Evolutionary conservation across 2,888 invertebrate species (phyloP).

Genomic region (Ormyrus pomaceus): DNA sequence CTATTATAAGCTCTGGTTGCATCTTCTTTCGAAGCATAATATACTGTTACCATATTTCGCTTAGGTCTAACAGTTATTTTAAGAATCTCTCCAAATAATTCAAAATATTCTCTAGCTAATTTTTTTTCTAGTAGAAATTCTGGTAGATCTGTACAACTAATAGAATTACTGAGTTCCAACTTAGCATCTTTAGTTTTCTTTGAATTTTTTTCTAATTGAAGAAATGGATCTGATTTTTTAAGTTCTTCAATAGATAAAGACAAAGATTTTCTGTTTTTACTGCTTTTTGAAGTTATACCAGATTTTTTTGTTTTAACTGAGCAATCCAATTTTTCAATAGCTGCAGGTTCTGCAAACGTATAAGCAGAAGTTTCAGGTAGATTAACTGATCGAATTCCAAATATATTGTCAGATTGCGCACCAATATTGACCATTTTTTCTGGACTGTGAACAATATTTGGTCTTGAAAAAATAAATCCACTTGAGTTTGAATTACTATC

Average conservation of each 20-base stretch:
- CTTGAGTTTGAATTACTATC: slow-evolving; percentile 43
- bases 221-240: slow-evolving; percentile 59
- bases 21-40: slow-evolving; percentile 81
- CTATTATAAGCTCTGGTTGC: slow-evolving; percentile 80
- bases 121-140: slow-evolving; percentile 80
- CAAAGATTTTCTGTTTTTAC: slow-evolving; percentile 8
- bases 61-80: slow-evolving; percentile 82
- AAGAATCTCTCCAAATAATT: slow-evolving; percentile 83
- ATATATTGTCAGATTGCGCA: slow-evolving; percentile 54
- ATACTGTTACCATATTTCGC: slow-evolving; percentile 82
- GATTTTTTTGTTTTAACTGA: slow-evolving; percentile 10
- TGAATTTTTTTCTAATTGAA: slow-evolving; percentile 63
- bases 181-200: slow-evolving; percentile 60
- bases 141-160: slow-evolving; percentile 81
- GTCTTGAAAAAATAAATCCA: slow-evolving; percentile 63
- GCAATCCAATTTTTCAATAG: slow-evolving; percentile 33
- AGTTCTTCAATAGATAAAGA: slow-evolving; percentile 37
- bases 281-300: background rate
- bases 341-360: slow-evolving; percentile 63
- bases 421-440: slow-evolving; percentile 57
- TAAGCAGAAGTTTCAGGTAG: slow-evolving; percentile 51
- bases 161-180: slow-evolving; percentile 62
- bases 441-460: slow-evolving; percentile 58
- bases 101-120: slow-evolving; percentile 82
- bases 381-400: slow-evolving; percentile 41